Conservation (phyloP, 2,113 vertebrate species). For the Engraulis encrasicolus region DNA sequence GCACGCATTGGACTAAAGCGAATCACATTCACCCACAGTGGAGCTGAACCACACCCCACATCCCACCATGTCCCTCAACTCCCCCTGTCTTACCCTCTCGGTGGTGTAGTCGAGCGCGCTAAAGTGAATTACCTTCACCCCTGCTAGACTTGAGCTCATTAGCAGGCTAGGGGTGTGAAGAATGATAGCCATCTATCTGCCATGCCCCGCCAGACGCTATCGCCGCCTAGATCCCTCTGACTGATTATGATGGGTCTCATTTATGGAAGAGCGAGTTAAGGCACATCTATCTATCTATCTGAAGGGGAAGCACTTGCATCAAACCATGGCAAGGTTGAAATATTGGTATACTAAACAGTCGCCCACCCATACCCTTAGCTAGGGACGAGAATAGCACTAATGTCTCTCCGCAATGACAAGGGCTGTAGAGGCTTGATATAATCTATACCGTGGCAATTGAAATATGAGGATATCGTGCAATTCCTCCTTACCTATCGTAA, state of each 20-base stretch:
- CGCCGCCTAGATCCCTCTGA: not conserved
- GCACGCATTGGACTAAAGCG: too few species aligned
- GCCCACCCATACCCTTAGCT: not conserved
- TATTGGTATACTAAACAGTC: too few species aligned
- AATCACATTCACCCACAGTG: too few species aligned
- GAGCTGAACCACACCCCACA: too few species aligned
- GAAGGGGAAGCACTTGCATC: not conserved
- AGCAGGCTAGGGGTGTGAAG: not conserved
- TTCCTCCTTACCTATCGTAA: too few species aligned
- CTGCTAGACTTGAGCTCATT: not conserved
- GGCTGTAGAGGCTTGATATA: too few species aligned
- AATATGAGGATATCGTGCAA: too few species aligned
- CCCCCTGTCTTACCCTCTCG: not conserved
- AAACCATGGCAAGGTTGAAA: not conserved
- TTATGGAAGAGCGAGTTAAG: not conserved
- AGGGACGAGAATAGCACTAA: not conserved
- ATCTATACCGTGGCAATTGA: too few species aligned
- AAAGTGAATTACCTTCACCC: conserved; percentile 11
- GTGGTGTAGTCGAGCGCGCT: not conserved
- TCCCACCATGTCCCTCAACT: not conserved
- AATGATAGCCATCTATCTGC: conserved; percentile 17
- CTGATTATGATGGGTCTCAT: not conserved
- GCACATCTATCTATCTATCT: conserved; percentile 15
- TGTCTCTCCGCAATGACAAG: too few species aligned
- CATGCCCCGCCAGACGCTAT: conserved; percentile 1